Conservation (phyloP, 1,140 invertebrate species). For the Diachasma alloeum region DNA sequence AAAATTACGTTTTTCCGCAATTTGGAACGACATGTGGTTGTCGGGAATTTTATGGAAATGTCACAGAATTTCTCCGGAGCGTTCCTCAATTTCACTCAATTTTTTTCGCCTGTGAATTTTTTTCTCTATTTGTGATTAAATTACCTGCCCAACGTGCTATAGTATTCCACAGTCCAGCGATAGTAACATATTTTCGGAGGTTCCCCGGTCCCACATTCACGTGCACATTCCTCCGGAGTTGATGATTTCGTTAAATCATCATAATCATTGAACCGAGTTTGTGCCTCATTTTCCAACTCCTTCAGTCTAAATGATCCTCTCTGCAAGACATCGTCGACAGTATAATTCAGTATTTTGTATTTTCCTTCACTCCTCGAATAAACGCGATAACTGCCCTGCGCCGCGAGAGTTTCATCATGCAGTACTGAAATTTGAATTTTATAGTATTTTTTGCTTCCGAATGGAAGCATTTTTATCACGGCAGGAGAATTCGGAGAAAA, state of each 20-base stretch:
- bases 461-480: no score
- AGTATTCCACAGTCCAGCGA: constrained; percentile 81
- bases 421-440: no score
- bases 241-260: constrained; percentile 32
- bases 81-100: no score
- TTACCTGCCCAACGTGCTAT: constrained; percentile 81
- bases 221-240: constrained; percentile 77
- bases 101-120: no score
- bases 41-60: no score
- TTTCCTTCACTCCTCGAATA: background rate
- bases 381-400: background rate
- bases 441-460: no score
- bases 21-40: no score
- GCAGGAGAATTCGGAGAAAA: no score
- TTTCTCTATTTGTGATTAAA: background rate
- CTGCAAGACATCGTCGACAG: background rate
- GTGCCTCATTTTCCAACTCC: background rate
- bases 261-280: background rate
- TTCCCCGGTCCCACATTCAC: constrained; percentile 77
- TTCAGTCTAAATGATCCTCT: background rate
- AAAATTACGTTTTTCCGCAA: no score
- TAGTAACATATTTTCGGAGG: constrained; percentile 81
- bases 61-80: no score
- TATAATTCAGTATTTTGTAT: background rate
- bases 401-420: background rate